phyloP scores from a whole-genome alignment of 2,888 invertebrate genomes.

The Lumbricus terrestris region DNA sequence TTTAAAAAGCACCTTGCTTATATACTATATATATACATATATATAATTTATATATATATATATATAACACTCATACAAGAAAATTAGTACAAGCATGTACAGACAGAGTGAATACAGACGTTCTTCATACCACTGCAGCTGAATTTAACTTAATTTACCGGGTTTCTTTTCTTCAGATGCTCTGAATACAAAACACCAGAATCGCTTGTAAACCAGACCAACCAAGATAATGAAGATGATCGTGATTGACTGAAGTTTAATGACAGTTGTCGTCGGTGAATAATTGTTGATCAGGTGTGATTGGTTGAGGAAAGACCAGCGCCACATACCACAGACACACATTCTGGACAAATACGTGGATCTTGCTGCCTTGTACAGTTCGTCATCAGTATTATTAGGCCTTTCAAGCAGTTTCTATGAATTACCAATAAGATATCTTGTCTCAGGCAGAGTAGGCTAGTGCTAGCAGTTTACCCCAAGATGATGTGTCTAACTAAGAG shows the following conservation, averaged over 20 bases:
- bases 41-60: no score
- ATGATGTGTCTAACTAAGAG: not conserved
- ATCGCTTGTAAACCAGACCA: not conserved
- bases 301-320: not conserved
- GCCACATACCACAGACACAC: not conserved
- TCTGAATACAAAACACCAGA: not conserved
- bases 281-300: not conserved
- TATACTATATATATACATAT: no score
- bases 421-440: not conserved
- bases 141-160: not conserved
- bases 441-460: not conserved
- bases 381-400: not conserved
- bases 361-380: not conserved
- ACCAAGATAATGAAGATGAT: not conserved
- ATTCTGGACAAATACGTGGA: not conserved
- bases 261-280: not conserved
- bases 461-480: not conserved
- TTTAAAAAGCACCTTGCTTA: no score
- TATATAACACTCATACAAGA: no score
- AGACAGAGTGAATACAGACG: not conserved
- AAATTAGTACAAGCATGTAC: no score
- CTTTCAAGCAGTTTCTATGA: not conserved
- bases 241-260: not conserved
- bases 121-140: not conserved
- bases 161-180: not conserved